phyloP scores from a whole-genome alignment of 2,797 vertebrate genomes.

The Etheostoma nigrum region DNA sequence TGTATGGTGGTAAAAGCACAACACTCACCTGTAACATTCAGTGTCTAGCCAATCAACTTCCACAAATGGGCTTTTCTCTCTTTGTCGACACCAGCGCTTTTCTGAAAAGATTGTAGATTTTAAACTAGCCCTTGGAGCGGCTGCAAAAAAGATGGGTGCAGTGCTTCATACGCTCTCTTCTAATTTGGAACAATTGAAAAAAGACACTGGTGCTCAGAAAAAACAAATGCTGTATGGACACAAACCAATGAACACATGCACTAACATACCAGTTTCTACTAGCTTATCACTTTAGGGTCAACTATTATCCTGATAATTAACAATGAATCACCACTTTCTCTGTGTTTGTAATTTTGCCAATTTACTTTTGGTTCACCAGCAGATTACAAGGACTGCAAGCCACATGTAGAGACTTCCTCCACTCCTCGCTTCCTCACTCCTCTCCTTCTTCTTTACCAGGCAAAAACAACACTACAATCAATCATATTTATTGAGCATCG shows the following conservation, averaged over 20 bases:
- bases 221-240: too few species aligned
- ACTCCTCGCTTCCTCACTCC: slow-evolving; percentile 10
- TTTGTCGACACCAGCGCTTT: too few species aligned
- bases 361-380: slow-evolving; percentile 35
- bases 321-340: slow-evolving; percentile 23
- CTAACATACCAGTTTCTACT: neutral
- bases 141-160: too few species aligned
- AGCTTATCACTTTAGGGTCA: neutral
- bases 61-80: too few species aligned
- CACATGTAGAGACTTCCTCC: slow-evolving; percentile 63
- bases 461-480: slow-evolving; percentile 21
- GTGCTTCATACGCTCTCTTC: too few species aligned
- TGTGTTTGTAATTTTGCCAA: slow-evolving; percentile 42
- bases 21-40: too few species aligned
- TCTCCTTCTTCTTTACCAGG: slow-evolving; percentile 20
- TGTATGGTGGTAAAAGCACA: too few species aligned
- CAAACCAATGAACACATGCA: neutral
- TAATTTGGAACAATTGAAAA: too few species aligned
- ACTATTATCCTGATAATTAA: slow-evolving; percentile 13
- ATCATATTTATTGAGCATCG: slow-evolving; percentile 39
- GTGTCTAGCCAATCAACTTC: too few species aligned
- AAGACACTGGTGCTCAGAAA: too few species aligned
- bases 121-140: too few species aligned
- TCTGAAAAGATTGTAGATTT: too few species aligned
- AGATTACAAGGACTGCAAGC: slow-evolving; percentile 48